These are phyloP conservation scores for Holotrichia oblita DNA, from an alignment of 1,140 invertebrate genomes.

Conservation along the genomic window DNA sequence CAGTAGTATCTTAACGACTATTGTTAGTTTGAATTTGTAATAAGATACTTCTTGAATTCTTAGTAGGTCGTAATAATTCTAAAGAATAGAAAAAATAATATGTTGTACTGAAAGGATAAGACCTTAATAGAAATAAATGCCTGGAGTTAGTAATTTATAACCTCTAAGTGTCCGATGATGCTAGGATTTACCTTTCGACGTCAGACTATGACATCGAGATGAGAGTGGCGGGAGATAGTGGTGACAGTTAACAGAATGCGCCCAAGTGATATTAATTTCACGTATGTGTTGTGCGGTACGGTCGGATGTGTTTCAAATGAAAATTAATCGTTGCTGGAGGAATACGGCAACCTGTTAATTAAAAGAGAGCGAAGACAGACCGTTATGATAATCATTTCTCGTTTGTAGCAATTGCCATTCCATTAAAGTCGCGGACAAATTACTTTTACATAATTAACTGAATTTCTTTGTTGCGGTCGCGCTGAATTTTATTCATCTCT, in stretches of 20 bases:
- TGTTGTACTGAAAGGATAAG: no score
- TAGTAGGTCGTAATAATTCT: no score
- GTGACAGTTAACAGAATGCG: conserved; percentile 31
- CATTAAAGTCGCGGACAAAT: conserved; percentile 36
- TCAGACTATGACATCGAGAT: conserved; percentile 2
- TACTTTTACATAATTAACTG: conserved; percentile 35
- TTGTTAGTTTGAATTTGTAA: no score
- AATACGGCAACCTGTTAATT: conserved; percentile 43
- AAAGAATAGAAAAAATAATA: no score
- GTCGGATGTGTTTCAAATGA: conserved; percentile 40
- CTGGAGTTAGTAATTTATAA: no score
- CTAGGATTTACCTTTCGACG: neutral
- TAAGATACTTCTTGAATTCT: no score
- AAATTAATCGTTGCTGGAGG: conserved; percentile 42
- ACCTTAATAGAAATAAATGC: no score
- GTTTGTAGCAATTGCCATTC: conserved; percentile 35
- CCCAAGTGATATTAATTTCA: conserved; percentile 36
- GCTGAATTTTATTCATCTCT: conserved; percentile 22
- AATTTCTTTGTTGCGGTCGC: conserved; percentile 24
- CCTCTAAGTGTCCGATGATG: neutral
- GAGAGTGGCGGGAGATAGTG: conserved; percentile 11
- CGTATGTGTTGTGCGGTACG: conserved; percentile 26
- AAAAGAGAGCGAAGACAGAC: conserved; percentile 38
- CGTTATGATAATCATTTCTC: conserved; percentile 37
- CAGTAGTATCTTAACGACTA: no score